These are phyloP conservation scores for Florisuga fusca DNA, from an alignment of 2,797 vertebrate genomes.

Conservation along the genomic window DNA sequence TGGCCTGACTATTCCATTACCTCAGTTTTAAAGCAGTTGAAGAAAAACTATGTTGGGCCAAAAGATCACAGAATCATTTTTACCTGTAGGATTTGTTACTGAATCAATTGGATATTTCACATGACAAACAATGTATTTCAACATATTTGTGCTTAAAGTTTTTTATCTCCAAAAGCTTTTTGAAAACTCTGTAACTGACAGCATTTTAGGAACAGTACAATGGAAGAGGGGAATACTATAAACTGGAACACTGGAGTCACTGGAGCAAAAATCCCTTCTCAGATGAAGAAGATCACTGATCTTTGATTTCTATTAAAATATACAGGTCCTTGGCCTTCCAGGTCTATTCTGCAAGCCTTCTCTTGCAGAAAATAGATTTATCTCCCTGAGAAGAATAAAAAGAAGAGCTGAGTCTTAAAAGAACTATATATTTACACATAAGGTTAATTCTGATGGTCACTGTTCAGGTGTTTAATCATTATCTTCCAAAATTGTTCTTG, in stretches of 20 bases:
- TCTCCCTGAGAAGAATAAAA: not conserved
- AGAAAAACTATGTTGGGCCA: not conserved
- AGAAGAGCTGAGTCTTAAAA: not conserved
- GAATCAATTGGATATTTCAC: not conserved
- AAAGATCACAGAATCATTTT: not conserved
- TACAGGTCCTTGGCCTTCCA: not conserved
- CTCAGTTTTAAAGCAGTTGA: constrained; percentile 26
- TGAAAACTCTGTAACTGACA: not conserved
- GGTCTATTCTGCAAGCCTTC: not conserved
- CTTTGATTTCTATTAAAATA: not conserved
- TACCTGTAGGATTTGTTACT: not conserved
- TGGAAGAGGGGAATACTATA: not conserved
- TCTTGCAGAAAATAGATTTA: not conserved
- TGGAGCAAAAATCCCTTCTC: not conserved
- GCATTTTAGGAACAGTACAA: not conserved
- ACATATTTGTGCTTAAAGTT: not conserved
- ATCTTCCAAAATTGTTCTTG: not conserved
- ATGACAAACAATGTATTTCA: not conserved
- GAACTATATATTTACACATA: not conserved
- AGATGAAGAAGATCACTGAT: not conserved
- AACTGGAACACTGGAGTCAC: not conserved
- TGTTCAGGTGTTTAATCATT: not conserved
- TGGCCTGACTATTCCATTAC: constrained; percentile 14
- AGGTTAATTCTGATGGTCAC: not conserved
- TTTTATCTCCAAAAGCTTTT: not conserved